These are phyloP conservation scores for Arothron firmamentum DNA, from an alignment of 2,113 vertebrate genomes.

Conservation along the genomic window DNA sequence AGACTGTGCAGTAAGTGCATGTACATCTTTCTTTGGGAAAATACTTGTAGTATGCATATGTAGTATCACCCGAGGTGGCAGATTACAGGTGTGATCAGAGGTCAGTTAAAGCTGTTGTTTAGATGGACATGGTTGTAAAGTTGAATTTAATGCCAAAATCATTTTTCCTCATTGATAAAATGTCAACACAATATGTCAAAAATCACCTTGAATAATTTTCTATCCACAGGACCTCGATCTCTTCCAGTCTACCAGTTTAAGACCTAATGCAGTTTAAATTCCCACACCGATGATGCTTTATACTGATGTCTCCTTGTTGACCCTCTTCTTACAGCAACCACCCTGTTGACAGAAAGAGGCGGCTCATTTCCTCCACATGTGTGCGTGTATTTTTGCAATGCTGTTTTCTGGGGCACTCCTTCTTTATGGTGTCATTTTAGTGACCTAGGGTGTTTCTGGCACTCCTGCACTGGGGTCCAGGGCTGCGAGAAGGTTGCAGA, in stretches of 20 bases:
- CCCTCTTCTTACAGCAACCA: constrained; percentile 47
- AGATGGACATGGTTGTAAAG: too few species aligned
- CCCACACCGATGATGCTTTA: constrained; percentile 48
- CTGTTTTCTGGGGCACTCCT: constrained; percentile 58
- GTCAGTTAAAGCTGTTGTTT: too few species aligned
- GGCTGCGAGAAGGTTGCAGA: constrained; percentile 42
- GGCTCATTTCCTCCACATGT: constrained; percentile 54
- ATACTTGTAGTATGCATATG: too few species aligned
- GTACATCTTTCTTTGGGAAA: too few species aligned
- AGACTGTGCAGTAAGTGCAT: too few species aligned
- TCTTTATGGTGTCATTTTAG: constrained; percentile 62
- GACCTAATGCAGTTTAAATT: constrained; percentile 38
- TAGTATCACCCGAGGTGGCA: too few species aligned
- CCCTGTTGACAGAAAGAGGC: constrained; percentile 61
- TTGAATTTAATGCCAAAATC: too few species aligned
- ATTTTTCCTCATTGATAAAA: neutral
- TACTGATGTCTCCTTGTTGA: constrained; percentile 41
- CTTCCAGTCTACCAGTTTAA: too few species aligned
- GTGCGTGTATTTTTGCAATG: constrained; percentile 19
- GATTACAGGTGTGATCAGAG: too few species aligned
- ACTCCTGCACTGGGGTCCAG: constrained; percentile 22
- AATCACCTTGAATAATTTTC: neutral
- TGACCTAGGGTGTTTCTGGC: constrained; percentile 62
- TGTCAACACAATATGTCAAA: neutral
- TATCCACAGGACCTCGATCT: too few species aligned